phyloP scores from a whole-genome alignment of 2,797 vertebrate species.

The Parambassis ranga region DNA sequence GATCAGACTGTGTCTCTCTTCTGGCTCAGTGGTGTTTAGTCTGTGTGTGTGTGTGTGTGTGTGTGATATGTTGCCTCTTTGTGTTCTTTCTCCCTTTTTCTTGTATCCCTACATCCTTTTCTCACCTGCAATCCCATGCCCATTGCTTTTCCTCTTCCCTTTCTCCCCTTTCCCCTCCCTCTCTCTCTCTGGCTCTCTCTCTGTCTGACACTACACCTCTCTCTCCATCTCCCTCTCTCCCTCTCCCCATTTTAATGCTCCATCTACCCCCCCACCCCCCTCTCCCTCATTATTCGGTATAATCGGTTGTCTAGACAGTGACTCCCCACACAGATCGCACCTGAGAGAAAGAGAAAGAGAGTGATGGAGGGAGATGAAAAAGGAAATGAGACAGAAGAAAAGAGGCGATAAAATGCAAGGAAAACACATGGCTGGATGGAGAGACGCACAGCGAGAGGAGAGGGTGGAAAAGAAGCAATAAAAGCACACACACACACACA shows the following conservation, averaged over 20 bases:
- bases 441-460: background rate
- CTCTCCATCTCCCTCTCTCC: slow-evolving; percentile 17
- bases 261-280: slow-evolving; percentile 8
- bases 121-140: slow-evolving; percentile 15
- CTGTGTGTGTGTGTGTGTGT: background rate
- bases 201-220: slow-evolving; percentile 45
- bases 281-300: slow-evolving; percentile 65
- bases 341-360: slow-evolving; percentile 42
- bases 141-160: slow-evolving; percentile 13
- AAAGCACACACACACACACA: slow-evolving; percentile 13
- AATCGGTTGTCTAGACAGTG: slow-evolving; percentile 74
- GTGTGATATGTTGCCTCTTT: background rate
- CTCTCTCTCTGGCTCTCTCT: background rate
- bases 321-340: slow-evolving; percentile 69
- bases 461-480: background rate
- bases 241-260: slow-evolving; percentile 27
- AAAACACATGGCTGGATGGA: slow-evolving; percentile 19
- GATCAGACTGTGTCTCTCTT: slow-evolving; percentile 49
- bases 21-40: slow-evolving; percentile 29
- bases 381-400: slow-evolving; percentile 38
- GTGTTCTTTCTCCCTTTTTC: background rate
- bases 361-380: slow-evolving; percentile 4
- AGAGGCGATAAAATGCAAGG: slow-evolving; percentile 42
- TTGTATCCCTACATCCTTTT: background rate
- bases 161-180: slow-evolving; percentile 10